Conservation (phyloP, 2,888 invertebrate species). For the Ophion ellenae region DNA sequence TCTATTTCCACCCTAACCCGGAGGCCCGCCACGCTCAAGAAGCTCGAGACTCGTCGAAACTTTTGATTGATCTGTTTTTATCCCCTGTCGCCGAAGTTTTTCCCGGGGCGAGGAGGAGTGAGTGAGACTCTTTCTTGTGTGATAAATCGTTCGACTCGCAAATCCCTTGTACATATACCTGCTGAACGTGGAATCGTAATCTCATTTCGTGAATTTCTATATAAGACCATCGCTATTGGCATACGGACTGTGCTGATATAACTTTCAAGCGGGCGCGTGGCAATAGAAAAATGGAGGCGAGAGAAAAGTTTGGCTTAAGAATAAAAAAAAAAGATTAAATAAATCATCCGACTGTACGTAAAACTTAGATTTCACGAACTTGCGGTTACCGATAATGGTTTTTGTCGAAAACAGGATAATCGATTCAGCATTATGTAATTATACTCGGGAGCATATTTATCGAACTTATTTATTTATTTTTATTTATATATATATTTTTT, state of each 20-base stretch:
- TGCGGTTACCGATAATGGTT: background rate
- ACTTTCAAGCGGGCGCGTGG: constrained; percentile 24
- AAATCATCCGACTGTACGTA: constrained; percentile 4
- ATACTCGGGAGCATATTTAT: too few relatives aligned
- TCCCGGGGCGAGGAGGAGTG: constrained; percentile 62
- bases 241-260: constrained; percentile 18
- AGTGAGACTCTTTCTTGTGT: constrained; percentile 49
- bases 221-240: constrained; percentile 23
- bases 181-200: constrained; percentile 68
- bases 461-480: too few relatives aligned
- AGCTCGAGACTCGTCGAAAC: constrained; percentile 75
- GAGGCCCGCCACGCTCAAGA: constrained; percentile 59
- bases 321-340: constrained; percentile 18
- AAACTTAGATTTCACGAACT: constrained; percentile 12
- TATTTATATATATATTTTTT: too few relatives aligned
- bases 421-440: background rate
- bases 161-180: constrained; percentile 60
- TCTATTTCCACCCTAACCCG: constrained; percentile 46
- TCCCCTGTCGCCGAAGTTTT: constrained; percentile 66
- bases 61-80: constrained; percentile 79
- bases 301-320: constrained; percentile 8
- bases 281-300: constrained; percentile 22
- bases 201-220: constrained; percentile 63
- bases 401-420: constrained; percentile 6
- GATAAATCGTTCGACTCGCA: constrained; percentile 75